phyloP scores from a whole-genome alignment of 2,888 invertebrate genomes.

The Ophion costatus region DNA sequence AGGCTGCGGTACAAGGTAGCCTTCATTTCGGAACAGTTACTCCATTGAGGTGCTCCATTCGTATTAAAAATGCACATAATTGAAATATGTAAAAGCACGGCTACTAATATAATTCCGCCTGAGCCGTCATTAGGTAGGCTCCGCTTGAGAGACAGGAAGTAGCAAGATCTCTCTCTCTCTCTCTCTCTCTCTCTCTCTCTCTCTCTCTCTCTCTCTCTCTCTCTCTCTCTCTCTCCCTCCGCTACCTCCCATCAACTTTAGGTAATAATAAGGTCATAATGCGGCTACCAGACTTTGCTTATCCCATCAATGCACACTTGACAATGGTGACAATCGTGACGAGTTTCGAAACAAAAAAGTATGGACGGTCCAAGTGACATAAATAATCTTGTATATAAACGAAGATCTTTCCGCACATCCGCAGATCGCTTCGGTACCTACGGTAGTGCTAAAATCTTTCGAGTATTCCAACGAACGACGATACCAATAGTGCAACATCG shows the following conservation, averaged over 20 bases:
- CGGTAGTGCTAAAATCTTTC: slow-evolving; percentile 26
- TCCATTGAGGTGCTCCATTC: slow-evolving; percentile 39
- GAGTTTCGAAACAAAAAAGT: slow-evolving; percentile 73
- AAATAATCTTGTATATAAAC: slow-evolving; percentile 80
- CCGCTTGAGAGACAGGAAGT: neutral
- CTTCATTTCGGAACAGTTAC: slow-evolving; percentile 56
- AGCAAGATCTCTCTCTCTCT: neutral
- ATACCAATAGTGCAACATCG: neutral
- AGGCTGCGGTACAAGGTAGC: slow-evolving; percentile 28
- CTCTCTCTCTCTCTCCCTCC: neutral
- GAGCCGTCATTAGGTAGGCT: slow-evolving; percentile 47
- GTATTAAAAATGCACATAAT: slow-evolving; percentile 41
- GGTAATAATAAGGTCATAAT: slow-evolving; percentile 36
- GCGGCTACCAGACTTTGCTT: slow-evolving; percentile 27
- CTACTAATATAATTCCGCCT: slow-evolving; percentile 49
- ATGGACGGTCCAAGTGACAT: slow-evolving; percentile 75
- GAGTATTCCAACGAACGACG: slow-evolving; percentile 15
- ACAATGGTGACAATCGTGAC: slow-evolving; percentile 81
- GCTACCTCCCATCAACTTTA: neutral
- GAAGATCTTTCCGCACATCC: slow-evolving; percentile 39
- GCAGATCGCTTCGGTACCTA: slow-evolving; percentile 55
- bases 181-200: neutral
- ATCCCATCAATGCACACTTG: slow-evolving; percentile 41
- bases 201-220: too few relatives aligned
- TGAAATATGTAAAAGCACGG: slow-evolving; percentile 42